Evolutionary conservation across 2,888 invertebrate species (phyloP).

Genomic region (Panopea generosa): DNA sequence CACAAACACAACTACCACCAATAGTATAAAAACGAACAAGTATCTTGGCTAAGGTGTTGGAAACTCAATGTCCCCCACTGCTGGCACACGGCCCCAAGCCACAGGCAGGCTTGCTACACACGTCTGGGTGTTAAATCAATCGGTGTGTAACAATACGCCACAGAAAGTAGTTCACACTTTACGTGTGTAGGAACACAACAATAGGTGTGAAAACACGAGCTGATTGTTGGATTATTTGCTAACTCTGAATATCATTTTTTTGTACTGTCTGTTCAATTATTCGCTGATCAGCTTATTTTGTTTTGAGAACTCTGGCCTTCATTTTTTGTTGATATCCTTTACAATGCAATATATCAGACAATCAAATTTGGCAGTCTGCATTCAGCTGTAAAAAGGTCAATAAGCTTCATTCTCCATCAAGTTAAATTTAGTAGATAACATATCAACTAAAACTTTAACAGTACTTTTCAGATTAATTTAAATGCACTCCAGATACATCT

Average conservation of each 20-base stretch:
- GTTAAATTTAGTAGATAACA: too few species aligned
- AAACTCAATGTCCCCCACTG: constrained; percentile 17
- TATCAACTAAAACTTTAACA: too few species aligned
- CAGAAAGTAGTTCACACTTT: constrained; percentile 56
- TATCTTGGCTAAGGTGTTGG: constrained; percentile 24
- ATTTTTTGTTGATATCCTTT: too few species aligned
- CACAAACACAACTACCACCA: constrained; percentile 36
- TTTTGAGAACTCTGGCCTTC: constrained; percentile 1
- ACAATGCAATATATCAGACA: too few species aligned
- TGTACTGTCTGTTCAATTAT: constrained; percentile 14
- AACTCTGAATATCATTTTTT: constrained; percentile 17
- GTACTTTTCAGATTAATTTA: too few species aligned
- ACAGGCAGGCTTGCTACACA: constrained; percentile 31
- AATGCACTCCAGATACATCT: too few species aligned
- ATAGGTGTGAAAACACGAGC: constrained; percentile 31
- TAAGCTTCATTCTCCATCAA: too few species aligned
- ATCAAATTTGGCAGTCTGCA: too few species aligned
- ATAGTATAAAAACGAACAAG: constrained; percentile 38
- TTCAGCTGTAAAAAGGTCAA: too few species aligned
- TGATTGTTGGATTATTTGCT: constrained; percentile 39
- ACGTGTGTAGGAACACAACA: constrained; percentile 43
- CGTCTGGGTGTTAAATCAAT: constrained; percentile 34
- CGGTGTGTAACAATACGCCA: constrained; percentile 36
- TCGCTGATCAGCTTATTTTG: constrained; percentile 9
- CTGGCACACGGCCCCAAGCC: constrained; percentile 39